Evolutionary conservation across 2,113 vertebrate species (phyloP).

Genomic region (Hystrix cristata): DNA sequence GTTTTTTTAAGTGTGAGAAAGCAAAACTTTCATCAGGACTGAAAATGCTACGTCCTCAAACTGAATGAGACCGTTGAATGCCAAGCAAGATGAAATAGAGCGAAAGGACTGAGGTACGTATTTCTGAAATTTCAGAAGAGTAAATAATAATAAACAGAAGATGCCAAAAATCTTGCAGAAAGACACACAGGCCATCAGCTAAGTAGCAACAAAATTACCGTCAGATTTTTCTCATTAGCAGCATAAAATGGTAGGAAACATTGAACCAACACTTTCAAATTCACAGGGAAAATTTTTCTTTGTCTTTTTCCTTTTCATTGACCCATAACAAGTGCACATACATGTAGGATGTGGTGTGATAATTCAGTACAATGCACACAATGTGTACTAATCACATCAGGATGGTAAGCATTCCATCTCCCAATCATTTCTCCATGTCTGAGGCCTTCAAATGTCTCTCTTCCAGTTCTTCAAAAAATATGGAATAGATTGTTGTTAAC

Average conservation of each 20-base stretch:
- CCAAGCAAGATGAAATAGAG: background rate
- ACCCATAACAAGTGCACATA: background rate
- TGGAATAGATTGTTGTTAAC: background rate
- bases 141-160: background rate
- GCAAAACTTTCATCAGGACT: slow-evolving; percentile 3
- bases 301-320: background rate
- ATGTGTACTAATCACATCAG: background rate
- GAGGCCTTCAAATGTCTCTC: background rate
- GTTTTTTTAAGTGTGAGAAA: background rate
- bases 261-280: background rate
- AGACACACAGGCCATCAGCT: background rate
- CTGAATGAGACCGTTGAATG: background rate
- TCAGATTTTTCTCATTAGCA: background rate
- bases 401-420: background rate
- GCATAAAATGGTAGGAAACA: background rate
- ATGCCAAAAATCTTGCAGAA: background rate
- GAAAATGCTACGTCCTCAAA: background rate
- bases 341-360: background rate
- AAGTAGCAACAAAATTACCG: background rate
- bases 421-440: background rate
- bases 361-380: background rate
- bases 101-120: background rate
- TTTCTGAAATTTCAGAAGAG: slow-evolving; percentile 12
- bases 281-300: background rate
- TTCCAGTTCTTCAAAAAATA: background rate